Conservation (phyloP, 2,888 invertebrate genomes). For the Villa cingulata region DNA sequence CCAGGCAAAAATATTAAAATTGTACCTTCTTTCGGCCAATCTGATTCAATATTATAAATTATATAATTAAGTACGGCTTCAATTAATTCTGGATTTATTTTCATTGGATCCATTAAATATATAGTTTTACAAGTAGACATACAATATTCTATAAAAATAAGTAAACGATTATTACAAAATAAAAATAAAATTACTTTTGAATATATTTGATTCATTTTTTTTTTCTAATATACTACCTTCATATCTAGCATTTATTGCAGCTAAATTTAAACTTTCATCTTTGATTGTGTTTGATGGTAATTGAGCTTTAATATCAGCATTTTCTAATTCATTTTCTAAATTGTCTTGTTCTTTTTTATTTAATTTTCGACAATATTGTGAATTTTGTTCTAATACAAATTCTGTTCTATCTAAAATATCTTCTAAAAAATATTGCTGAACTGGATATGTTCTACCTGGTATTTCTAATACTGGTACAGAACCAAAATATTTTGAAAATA, state of each 20-base stretch:
- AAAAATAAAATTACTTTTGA: background rate
- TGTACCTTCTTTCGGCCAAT: constrained; percentile 44
- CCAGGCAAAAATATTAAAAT: constrained; percentile 70
- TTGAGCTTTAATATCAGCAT: constrained; percentile 44
- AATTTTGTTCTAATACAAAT: constrained; percentile 48
- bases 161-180: no score
- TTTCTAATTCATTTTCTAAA: constrained; percentile 50
- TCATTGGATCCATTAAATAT: constrained; percentile 61
- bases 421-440: constrained; percentile 67
- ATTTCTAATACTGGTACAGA: constrained; percentile 66
- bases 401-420: constrained; percentile 56
- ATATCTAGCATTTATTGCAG: constrained; percentile 55
- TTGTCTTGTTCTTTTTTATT: constrained; percentile 44
- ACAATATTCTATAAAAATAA: constrained; percentile 37
- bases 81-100: constrained; percentile 63
- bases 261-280: constrained; percentile 57
- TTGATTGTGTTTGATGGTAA: constrained; percentile 47
- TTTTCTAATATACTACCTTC: constrained; percentile 30
- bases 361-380: constrained; percentile 45
- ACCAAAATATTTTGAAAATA: constrained; percentile 75
- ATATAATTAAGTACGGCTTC: constrained; percentile 58
- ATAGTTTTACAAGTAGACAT: constrained; percentile 56
- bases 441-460: constrained; percentile 74
- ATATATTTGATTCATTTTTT: no score
- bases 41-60: constrained; percentile 46